Conservation (phyloP, 2,888 invertebrate species). For the Calephelis perditalis region DNA sequence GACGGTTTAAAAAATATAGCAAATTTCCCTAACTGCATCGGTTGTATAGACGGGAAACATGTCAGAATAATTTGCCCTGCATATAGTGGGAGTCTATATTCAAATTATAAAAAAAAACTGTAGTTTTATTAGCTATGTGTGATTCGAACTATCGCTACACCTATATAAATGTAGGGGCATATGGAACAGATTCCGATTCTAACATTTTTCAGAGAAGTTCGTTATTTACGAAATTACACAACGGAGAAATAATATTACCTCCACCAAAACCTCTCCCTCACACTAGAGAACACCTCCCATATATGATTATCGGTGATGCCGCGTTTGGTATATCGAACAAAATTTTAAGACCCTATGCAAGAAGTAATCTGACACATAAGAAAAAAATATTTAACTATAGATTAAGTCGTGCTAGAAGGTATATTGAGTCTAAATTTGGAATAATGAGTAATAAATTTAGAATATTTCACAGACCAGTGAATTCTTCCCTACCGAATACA, state of each 20-base stretch:
- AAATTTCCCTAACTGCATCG: no score
- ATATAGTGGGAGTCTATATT: no score
- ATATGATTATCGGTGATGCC: no score
- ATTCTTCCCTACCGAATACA: constrained; percentile 18
- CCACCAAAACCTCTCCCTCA: no score
- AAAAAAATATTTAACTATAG: constrained; percentile 26
- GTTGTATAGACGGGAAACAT: no score
- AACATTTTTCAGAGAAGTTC: no score
- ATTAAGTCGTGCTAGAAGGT: constrained; percentile 23
- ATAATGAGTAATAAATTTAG: constrained; percentile 27
- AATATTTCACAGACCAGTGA: constrained; percentile 19
- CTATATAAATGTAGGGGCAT: constrained; percentile 12
- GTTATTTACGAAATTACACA: no score
- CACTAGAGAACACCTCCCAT: no score
- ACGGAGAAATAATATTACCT: no score
- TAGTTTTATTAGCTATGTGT: constrained; percentile 14
- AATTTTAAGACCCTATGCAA: constrained; percentile 30
- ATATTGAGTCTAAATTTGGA: constrained; percentile 27
- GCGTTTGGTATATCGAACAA: constrained; percentile 19
- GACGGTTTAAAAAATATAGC: constrained; percentile 21
- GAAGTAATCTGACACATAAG: constrained; percentile 27
- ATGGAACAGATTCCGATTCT: constrained; percentile 16
- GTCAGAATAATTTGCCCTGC: no score
- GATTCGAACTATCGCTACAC: constrained; percentile 13
- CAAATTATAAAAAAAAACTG: not conserved